Conservation (phyloP, 1,140 invertebrate genomes). For the Orchestia grillus region DNA sequence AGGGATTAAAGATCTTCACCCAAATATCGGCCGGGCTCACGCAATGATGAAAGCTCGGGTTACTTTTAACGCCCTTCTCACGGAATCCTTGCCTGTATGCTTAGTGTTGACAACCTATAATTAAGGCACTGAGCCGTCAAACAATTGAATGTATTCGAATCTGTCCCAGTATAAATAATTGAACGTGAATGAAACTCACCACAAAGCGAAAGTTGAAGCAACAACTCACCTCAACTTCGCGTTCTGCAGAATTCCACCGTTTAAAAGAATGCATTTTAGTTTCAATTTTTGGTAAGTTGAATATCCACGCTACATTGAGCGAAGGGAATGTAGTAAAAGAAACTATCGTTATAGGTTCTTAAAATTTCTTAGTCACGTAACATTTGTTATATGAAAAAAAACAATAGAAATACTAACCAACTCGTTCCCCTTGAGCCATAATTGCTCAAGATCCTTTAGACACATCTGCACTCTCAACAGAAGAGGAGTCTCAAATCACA, state of each 20-base stretch:
- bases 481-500: no score
- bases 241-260: background rate
- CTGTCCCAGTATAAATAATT: background rate
- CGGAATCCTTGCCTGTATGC: background rate
- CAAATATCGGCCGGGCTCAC: background rate
- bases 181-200: background rate
- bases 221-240: background rate
- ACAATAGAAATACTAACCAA: background rate
- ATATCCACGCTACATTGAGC: background rate
- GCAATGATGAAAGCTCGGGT: background rate
- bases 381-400: background rate
- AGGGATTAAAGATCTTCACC: background rate
- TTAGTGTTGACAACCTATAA: background rate
- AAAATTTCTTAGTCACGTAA: background rate
- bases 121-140: background rate
- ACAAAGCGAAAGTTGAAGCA: background rate
- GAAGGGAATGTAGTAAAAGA: background rate
- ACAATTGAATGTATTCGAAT: background rate
- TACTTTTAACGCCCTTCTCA: background rate
- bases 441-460: no score
- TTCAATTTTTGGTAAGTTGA: background rate
- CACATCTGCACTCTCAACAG: no score
- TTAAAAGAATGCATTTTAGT: background rate
- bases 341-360: background rate
- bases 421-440: background rate